Base-by-base conservation (phyloP, 2,797 vertebrate genomes). In the Notolepis coatsorum region DNA sequence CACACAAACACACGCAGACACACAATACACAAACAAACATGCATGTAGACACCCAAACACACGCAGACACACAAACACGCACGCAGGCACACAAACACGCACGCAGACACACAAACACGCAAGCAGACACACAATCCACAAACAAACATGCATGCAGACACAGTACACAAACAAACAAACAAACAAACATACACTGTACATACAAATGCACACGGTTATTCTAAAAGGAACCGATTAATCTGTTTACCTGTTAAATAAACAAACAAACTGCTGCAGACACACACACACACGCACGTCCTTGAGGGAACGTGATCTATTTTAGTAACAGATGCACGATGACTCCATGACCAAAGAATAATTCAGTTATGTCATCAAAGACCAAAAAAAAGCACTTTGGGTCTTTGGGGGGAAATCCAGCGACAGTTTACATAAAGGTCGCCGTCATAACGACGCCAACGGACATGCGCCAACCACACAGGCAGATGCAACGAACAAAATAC, bases 361-460 rank as follows among this genome's bases (percentile, higher is more conserved):
- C 39, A 8, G 73, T 86, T 86, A 83, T 69, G 75, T 84, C 78
- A 85, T 68, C 74, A 68, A 61, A 67, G 49, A 42, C 35, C 17
- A 46, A 51, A 47, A 51, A 3, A 28, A 69, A 65, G 23, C 66
- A 21, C n/a, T 25, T 5, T 25, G 4, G 8, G 35, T 31, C 28
- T 43, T 4, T 13, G 45, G 23, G 45, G 76, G 74, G 62, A 62
- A 67, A 65, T 61, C 66, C 57, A 13, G 49, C 75, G 78, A 78
- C 65, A 53, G 71, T 81, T 86, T 83, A 73, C 68, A 56, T 81
- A 80, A 85, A 71, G 68, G 66, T 53, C 3, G 17, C 42, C 38
- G 73, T 82, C 85, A 84, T 33, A n/a, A 64, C 46, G 74, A 79
- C 65, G 58, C 74, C 75, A 85, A 57, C 69, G 63, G 60, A 43